Percentiles rank a stretch among this genome's conserved stretches.
Evolutionary conservation across 2,113 vertebrate species (phyloP).

Genomic region (Vulpes lagopus): DNA sequence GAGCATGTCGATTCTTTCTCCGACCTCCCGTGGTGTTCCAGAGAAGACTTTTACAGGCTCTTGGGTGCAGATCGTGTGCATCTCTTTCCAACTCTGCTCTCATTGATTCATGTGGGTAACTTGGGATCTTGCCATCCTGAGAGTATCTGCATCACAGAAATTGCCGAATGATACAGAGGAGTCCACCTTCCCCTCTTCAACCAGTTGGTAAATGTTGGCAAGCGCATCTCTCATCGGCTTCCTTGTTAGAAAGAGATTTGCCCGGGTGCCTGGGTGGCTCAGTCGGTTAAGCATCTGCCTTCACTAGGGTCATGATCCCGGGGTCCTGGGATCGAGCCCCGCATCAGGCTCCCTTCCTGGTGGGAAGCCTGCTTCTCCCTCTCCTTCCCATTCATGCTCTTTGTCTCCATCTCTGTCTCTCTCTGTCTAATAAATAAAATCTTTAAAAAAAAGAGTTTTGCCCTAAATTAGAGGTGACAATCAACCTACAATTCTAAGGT

Average conservation of each 20-base stretch:
- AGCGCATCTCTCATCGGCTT: neutral
- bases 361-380: no score
- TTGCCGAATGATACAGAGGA: neutral
- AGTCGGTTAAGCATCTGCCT: no score
- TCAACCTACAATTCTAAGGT: neutral
- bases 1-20: neutral
- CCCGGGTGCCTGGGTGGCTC: no score
- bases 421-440: no score
- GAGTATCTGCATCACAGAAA: neutral
- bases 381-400: no score
- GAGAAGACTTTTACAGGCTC: neutral
- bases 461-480: neutral
- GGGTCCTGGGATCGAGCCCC: no score
- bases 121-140: neutral
- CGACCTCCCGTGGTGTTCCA: neutral
- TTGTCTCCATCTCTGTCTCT: no score
- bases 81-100: neutral
- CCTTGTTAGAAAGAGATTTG: neutral
- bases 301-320: no score
- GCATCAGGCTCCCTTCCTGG: no score
- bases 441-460: neutral
- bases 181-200: accelerated
- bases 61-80: neutral
- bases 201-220: neutral
- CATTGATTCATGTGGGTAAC: neutral